A percentile compares a stretch with the other conserved stretches of the same genome.
Conservation (phyloP, 1,140 invertebrate genomes). For the Lordiphosa stackelbergi region DNA sequence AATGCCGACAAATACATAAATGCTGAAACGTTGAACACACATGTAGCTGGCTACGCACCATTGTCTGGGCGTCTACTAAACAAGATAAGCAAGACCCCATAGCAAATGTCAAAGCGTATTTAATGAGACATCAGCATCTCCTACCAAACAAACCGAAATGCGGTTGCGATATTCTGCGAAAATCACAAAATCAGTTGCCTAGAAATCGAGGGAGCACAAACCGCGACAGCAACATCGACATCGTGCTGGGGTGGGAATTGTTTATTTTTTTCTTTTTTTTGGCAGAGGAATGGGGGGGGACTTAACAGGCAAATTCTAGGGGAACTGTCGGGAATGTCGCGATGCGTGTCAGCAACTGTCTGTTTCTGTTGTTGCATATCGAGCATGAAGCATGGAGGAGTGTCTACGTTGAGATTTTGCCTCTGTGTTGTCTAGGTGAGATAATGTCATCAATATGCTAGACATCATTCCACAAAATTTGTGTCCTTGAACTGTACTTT, state of each 20-base stretch:
- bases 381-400: conserved; percentile 2
- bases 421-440: conserved; percentile 30
- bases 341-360: conserved; percentile 56
- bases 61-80: conserved; percentile 50
- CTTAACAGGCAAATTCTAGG: neutral
- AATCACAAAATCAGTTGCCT: conserved; percentile 73
- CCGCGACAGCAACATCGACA: conserved; percentile 34
- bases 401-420: conserved; percentile 29
- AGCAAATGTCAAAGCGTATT: conserved; percentile 69
- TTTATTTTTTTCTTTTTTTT: conserved; percentile 13
- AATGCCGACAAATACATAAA: conserved; percentile 46
- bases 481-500: conserved; percentile 33
- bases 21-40: conserved; percentile 36
- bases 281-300: conserved; percentile 1
- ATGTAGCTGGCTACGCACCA: conserved; percentile 25
- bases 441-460: conserved; percentile 58
- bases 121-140: conserved; percentile 48
- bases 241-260: conserved; percentile 28
- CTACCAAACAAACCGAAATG: neutral
- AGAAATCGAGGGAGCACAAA: conserved; percentile 48
- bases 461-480: conserved; percentile 16
- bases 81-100: conserved; percentile 58
- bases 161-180: conserved; percentile 56
- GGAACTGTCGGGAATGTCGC: conserved; percentile 44
- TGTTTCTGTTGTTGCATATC: conserved; percentile 39